Evolutionary conservation across 2,113 vertebrate species (phyloP).

Genomic region (Odobenus rosmarus): DNA sequence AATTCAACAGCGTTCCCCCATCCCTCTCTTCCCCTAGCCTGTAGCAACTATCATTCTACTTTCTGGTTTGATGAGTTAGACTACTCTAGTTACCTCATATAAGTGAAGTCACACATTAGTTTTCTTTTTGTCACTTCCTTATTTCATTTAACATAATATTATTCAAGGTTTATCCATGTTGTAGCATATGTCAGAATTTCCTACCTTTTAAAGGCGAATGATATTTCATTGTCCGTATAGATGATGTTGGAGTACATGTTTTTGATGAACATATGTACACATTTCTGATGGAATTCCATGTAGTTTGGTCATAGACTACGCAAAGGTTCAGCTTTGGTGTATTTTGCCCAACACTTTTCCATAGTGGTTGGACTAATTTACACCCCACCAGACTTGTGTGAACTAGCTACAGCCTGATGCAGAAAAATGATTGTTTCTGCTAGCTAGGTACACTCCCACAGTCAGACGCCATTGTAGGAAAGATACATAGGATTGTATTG

Average conservation of each 20-base stretch:
- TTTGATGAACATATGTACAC: background rate
- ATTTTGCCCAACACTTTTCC: background rate
- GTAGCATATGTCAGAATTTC: background rate
- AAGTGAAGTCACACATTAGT: background rate
- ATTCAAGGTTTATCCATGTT: background rate
- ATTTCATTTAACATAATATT: background rate
- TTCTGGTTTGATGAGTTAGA: background rate
- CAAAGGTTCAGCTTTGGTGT: background rate
- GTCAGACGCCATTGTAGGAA: background rate
- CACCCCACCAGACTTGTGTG: background rate
- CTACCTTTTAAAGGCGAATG: background rate
- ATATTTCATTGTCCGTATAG: background rate
- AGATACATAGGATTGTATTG: background rate
- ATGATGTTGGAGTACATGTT: background rate
- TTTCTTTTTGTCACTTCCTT: background rate
- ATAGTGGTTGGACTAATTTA: background rate
- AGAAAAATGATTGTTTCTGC: conserved; percentile 10
- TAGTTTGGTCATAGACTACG: background rate
- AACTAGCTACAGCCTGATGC: background rate
- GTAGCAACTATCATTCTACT: background rate
- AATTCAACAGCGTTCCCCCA: background rate
- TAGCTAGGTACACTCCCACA: background rate
- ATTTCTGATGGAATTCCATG: background rate
- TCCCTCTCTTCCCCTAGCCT: background rate
- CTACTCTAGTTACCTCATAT: background rate